These are phyloP conservation scores for Notodonta ziczac DNA, from an alignment of 2,888 invertebrate species.

Conservation along the genomic window DNA sequence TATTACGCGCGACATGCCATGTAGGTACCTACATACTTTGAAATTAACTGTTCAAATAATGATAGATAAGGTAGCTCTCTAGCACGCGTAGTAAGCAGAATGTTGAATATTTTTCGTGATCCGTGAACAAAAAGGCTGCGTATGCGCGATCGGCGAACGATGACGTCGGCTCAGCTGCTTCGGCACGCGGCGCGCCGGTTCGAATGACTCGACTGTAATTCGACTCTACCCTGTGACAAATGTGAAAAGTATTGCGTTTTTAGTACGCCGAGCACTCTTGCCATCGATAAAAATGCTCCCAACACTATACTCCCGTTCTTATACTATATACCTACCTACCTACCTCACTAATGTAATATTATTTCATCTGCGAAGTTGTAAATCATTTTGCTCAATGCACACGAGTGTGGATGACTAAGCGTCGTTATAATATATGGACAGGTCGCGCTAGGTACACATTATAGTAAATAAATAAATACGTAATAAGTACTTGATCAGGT, in stretches of 20 bases:
- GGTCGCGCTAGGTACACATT: too few species aligned
- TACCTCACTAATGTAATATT: conserved; percentile 4
- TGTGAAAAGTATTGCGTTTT: conserved; percentile 69
- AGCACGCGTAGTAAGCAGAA: conserved; percentile 10
- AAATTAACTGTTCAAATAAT: background rate
- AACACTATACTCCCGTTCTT: conserved; percentile 6
- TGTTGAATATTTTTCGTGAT: conserved; percentile 37
- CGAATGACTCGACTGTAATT: conserved; percentile 69
- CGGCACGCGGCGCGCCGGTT: conserved; percentile 65
- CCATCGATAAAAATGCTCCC: conserved; percentile 27
- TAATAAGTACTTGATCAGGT: too few species aligned
- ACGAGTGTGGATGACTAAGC: background rate
- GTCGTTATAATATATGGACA: background rate
- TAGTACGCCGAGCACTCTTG: conserved; percentile 41
- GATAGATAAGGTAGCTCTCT: background rate
- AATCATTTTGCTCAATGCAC: conserved; percentile 1
- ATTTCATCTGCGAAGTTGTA: background rate
- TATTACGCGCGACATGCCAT: too few species aligned
- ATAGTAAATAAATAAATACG: too few species aligned
- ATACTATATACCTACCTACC: conserved; percentile 7
- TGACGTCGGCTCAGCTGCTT: conserved; percentile 60
- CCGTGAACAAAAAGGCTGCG: conserved; percentile 31
- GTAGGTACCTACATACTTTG: too few species aligned
- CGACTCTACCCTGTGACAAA: conserved; percentile 70
- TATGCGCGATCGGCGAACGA: conserved; percentile 39